These are phyloP conservation scores for Dichetophora obliterata DNA, from an alignment of 2,888 invertebrate genomes.

Conservation along the genomic window DNA sequence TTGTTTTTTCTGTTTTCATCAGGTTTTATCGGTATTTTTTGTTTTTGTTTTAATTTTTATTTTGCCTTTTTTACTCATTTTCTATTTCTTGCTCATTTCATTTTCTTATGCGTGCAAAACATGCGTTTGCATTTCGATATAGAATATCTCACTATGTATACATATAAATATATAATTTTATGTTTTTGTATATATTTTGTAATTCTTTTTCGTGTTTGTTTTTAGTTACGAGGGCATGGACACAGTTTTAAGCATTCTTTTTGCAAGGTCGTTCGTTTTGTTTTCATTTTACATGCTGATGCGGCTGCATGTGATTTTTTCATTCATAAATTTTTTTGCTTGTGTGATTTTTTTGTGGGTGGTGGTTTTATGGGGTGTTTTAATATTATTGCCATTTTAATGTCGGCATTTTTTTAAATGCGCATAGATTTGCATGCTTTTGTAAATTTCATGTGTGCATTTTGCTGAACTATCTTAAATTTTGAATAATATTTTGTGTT, in stretches of 20 bases:
- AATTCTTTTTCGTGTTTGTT: conserved; percentile 16
- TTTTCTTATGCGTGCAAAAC: not conserved
- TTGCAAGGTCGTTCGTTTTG: conserved; percentile 66
- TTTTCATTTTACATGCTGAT: conserved; percentile 53
- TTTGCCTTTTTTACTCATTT: conserved; percentile 17
- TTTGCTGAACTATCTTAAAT: not conserved
- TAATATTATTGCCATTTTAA: not conserved
- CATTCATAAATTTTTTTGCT: conserved; percentile 6
- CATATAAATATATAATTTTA: not conserved
- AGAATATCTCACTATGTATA: not conserved
- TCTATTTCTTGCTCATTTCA: conserved; percentile 11
- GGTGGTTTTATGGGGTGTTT: not conserved
- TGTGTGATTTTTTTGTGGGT: not conserved
- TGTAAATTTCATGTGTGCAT: not conserved
- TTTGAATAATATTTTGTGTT: not conserved
- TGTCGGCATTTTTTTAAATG: conserved; percentile 19
- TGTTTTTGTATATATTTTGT: conserved; percentile 13
- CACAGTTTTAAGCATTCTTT: conserved; percentile 53
- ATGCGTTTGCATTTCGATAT: conserved; percentile 19
- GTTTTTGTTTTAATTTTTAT: conserved; percentile 32
- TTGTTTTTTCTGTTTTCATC: conserved; percentile 19
- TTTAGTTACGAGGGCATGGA: conserved; percentile 32
- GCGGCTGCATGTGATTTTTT: conserved; percentile 17
- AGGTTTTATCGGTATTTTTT: conserved; percentile 32
- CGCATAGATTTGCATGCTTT: not conserved